Base-by-base conservation (phyloP, 2,113 vertebrate species). In the Pterocles gutturalis region DNA sequence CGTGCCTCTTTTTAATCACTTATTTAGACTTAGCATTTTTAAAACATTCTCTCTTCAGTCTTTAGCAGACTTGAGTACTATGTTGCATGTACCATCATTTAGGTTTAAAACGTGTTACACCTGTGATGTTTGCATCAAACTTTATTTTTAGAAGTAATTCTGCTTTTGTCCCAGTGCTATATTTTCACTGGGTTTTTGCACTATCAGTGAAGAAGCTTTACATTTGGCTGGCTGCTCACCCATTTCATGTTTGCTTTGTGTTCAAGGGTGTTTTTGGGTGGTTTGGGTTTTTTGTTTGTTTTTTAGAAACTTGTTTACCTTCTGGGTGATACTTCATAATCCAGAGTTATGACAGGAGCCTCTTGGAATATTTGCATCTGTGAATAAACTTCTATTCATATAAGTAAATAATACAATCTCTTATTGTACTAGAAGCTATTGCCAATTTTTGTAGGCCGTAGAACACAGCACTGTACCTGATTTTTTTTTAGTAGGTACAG, bases 201-300 rank as follows among this genome's bases (percentile, higher is more conserved):
- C 2, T 61, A 8, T 41, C 33, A 66, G 0, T 48, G 48, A 54
- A 64, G 70, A 45, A 45, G 26, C 25, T 82, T 83, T 82, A 15
- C 10, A 11, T 4, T 73, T 45, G 24, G 3, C 38, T 65, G 9
- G 36, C 55, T 81, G 34, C 24, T 69, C 36, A 31, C 22, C 5
- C 18, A 34, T 72, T 83, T 90, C 8, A 38, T 73, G 3, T 17
- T 67, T 72, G 25, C 19, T 71, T 80, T 77, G 43, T 77, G 17
- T 88, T 79, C 0, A 4, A 36, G 33, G 20, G 11, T 3, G 0
- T 4, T 33, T 61, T 36, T 24, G 12, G 8, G 7, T 36, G 15
- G 51, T 26, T 53, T 28, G 24, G 49, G 13, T 26, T 17, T 20
- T 5, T 6, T n/a, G 5, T 13, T 73, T 38, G 43, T 18, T 21